These are phyloP conservation scores for Pagetopsis macropterus DNA, from an alignment of 2,797 vertebrate species.

Conservation along the genomic window DNA sequence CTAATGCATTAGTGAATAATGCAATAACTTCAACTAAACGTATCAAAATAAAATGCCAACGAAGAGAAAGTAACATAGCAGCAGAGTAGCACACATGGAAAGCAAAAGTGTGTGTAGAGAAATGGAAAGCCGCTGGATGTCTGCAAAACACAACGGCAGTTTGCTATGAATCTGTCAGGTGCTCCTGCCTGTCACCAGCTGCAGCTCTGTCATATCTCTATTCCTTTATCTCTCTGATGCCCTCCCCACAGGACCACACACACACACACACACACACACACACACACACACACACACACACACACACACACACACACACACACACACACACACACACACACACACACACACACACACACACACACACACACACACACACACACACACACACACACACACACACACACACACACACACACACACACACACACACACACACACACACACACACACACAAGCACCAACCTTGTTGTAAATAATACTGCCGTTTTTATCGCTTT, in stretches of 20 bases:
- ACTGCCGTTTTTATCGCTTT: slow-evolving; percentile 57
- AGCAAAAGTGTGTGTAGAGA: background rate
- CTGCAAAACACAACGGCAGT: slow-evolving; percentile 16
- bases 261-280: slow-evolving; percentile 17
- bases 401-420: slow-evolving; percentile 17
- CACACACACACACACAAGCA: slow-evolving; percentile 5
- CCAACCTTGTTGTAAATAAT: slow-evolving; percentile 51
- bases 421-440: slow-evolving; percentile 15
- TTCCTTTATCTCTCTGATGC: slow-evolving; percentile 61
- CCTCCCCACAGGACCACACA: slow-evolving; percentile 40
- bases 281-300: slow-evolving; percentile 16
- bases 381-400: slow-evolving; percentile 15
- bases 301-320: too few relatives aligned
- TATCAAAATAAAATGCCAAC: background rate
- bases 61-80: background rate
- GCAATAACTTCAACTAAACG: background rate
- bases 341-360: slow-evolving; percentile 17
- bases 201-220: slow-evolving; percentile 42
- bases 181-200: slow-evolving; percentile 53
- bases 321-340: too few relatives aligned
- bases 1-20: slow-evolving; percentile 6
- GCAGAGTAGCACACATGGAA: background rate
- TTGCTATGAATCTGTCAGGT: slow-evolving; percentile 53
- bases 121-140: slow-evolving; percentile 4
- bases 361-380: slow-evolving; percentile 16